Percentiles rank a stretch among this genome's conserved stretches.
Evolutionary conservation across 2,888 invertebrate species (phyloP).

Genomic region (Hetaerina titia): DNA sequence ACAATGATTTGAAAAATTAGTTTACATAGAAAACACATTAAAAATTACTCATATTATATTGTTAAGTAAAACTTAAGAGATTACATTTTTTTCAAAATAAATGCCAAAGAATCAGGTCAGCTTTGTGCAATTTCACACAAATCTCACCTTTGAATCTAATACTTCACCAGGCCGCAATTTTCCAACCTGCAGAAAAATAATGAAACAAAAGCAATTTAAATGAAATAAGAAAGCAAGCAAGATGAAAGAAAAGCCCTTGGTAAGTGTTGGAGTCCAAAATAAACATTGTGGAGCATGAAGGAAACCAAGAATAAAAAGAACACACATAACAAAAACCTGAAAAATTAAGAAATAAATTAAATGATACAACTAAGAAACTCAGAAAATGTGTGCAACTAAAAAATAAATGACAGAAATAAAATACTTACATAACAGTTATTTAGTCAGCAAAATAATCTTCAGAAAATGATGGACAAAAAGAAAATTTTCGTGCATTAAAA

Average conservation of each 20-base stretch:
- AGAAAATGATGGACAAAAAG: constrained; percentile 60
- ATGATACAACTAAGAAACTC: constrained; percentile 48
- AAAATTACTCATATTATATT: constrained; percentile 5
- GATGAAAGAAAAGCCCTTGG: constrained; percentile 71
- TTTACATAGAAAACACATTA: neutral
- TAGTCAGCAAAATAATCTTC: constrained; percentile 68
- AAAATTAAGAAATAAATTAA: constrained; percentile 70
- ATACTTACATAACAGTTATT: constrained; percentile 70
- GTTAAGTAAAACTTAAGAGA: neutral
- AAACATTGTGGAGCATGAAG: constrained; percentile 71
- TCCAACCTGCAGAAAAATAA: constrained; percentile 82
- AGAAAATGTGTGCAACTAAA: constrained; percentile 68
- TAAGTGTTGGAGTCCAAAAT: constrained; percentile 70
- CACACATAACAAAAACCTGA: constrained; percentile 68
- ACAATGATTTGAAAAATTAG: neutral
- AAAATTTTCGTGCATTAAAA: constrained; percentile 57
- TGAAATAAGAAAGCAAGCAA: constrained; percentile 71
- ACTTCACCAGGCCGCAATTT: constrained; percentile 90
- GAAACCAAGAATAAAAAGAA: constrained; percentile 71
- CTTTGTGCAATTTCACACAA: constrained; percentile 80
- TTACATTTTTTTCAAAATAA: constrained; percentile 58
- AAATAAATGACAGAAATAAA: constrained; percentile 71
- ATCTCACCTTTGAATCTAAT: constrained; percentile 87
- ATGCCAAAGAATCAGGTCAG: constrained; percentile 75
- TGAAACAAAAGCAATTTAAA: constrained; percentile 72